phyloP scores from a whole-genome alignment of 2,113 vertebrate genomes.

The Junco hyemalis region DNA sequence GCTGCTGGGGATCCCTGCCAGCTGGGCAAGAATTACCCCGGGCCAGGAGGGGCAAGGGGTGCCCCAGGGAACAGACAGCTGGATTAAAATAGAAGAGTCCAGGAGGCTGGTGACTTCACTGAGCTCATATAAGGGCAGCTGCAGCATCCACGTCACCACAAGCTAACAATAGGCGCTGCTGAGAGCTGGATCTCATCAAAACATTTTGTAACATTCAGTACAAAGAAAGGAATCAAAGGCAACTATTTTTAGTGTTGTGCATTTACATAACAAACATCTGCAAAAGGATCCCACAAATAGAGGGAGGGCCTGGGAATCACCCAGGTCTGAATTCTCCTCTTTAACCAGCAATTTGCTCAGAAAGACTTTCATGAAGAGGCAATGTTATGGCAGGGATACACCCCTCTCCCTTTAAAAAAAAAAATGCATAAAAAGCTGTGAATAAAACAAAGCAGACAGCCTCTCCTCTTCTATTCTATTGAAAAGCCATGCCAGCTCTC shows the following conservation, averaged over 20 bases:
- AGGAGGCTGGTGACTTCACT: conserved; percentile 52
- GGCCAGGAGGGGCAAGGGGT: background rate
- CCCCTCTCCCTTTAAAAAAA: background rate
- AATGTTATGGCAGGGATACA: background rate
- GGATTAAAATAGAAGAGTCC: conserved; percentile 49
- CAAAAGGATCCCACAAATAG: conserved; percentile 54
- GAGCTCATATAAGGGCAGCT: conserved; percentile 66
- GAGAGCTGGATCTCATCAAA: conserved; percentile 59
- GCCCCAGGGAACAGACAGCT: conserved; percentile 11
- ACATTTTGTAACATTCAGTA: conserved; percentile 62
- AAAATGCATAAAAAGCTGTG: background rate
- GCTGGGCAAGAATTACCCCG: background rate
- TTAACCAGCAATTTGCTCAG: background rate
- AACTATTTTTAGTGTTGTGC: conserved; percentile 71
- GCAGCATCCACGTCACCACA: conserved; percentile 48
- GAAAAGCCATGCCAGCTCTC: background rate
- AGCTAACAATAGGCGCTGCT: conserved; percentile 59
- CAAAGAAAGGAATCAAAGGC: conserved; percentile 58
- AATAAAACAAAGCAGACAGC: background rate
- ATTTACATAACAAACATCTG: conserved; percentile 69
- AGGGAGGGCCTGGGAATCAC: conserved; percentile 65
- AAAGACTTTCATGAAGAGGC: background rate
- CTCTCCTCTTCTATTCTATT: background rate
- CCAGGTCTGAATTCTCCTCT: conserved; percentile 20
- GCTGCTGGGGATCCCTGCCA: conserved; percentile 24